Percentiles rank a stretch among this genome's conserved stretches.
Conservation (phyloP, 2,888 invertebrate species). For the Portevinia maculata region DNA sequence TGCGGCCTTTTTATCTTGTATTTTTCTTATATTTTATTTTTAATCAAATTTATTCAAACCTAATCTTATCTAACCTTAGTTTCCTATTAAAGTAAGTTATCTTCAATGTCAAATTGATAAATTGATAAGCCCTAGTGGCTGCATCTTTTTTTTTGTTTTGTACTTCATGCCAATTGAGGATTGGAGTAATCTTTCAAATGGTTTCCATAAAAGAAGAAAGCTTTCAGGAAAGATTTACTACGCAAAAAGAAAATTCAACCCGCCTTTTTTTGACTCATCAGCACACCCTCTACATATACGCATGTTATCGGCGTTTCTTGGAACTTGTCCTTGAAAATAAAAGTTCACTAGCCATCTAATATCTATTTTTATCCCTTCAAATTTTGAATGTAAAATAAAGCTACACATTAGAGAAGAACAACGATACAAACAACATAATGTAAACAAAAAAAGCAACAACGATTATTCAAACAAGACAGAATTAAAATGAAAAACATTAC, state of each 20-base stretch:
- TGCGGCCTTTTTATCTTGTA: slow-evolving; percentile 10
- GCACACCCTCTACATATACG: not conserved
- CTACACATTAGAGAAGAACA: slow-evolving; percentile 43
- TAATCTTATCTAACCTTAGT: slow-evolving; percentile 43
- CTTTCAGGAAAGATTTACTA: too few relatives aligned
- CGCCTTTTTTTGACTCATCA: not conserved
- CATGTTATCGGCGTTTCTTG: slow-evolving; percentile 31
- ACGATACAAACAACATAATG: not conserved
- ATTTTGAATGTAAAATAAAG: slow-evolving; percentile 43
- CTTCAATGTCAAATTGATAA: slow-evolving; percentile 28
- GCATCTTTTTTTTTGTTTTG: not conserved
- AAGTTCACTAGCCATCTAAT: slow-evolving; percentile 60
- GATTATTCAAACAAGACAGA: not conserved
- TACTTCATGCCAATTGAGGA: too few relatives aligned
- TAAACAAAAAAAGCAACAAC: slow-evolving; percentile 4
- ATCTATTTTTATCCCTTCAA: slow-evolving; percentile 52
- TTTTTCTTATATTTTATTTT: not conserved
- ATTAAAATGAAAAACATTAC: slow-evolving; percentile 1
- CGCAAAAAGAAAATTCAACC: too few relatives aligned
- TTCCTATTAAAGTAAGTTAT: slow-evolving; percentile 2
- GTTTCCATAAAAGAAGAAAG: too few relatives aligned
- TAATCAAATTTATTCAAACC: slow-evolving; percentile 7
- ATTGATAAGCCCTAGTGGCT: not conserved
- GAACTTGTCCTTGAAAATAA: slow-evolving; percentile 52
- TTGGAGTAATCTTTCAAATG: too few relatives aligned